These are phyloP conservation scores for Oxystoma pomonae DNA, from an alignment of 2,888 invertebrate species.

Conservation along the genomic window DNA sequence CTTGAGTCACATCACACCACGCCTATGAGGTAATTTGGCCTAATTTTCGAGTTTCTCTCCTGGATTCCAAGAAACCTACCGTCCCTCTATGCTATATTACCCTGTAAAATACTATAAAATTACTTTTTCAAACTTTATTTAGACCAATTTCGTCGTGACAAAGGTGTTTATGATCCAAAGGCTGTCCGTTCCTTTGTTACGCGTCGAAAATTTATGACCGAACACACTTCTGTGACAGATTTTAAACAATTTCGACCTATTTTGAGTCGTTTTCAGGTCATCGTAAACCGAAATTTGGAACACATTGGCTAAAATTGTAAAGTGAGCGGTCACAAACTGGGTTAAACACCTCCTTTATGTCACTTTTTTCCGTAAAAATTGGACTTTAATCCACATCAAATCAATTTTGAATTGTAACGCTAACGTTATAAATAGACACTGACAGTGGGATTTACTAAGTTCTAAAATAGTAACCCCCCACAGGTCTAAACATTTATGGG, in stretches of 20 bases:
- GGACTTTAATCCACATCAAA: too few relatives aligned
- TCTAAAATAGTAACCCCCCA: too few relatives aligned
- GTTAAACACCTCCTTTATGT: too few relatives aligned
- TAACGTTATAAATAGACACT: too few relatives aligned
- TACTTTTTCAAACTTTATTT: constrained; percentile 32
- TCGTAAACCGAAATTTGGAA: constrained; percentile 39
- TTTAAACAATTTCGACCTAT: constrained; percentile 29
- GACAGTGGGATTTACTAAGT: too few relatives aligned
- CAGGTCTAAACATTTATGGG: too few relatives aligned
- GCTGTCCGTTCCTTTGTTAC: constrained; percentile 20
- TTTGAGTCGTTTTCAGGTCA: constrained; percentile 36
- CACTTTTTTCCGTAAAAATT: too few relatives aligned
- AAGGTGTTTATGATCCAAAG: constrained; percentile 25
- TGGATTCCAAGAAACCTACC: neutral
- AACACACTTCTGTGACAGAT: constrained; percentile 34
- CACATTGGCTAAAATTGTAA: constrained; percentile 32
- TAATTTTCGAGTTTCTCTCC: constrained; percentile 10
- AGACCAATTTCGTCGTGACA: constrained; percentile 24
- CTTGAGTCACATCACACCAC: too few relatives aligned
- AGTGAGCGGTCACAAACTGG: constrained; percentile 35
- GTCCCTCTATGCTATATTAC: constrained; percentile 22
- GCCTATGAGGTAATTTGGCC: constrained; percentile 11
- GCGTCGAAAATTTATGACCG: constrained; percentile 28
- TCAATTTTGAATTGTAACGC: too few relatives aligned
- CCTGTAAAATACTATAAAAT: constrained; percentile 36